Evolutionary conservation across 2,888 invertebrate genomes (phyloP), one percentile per base, ranked within the genome.

Genomic region (Thysanoteuthis rhombus): DNA sequence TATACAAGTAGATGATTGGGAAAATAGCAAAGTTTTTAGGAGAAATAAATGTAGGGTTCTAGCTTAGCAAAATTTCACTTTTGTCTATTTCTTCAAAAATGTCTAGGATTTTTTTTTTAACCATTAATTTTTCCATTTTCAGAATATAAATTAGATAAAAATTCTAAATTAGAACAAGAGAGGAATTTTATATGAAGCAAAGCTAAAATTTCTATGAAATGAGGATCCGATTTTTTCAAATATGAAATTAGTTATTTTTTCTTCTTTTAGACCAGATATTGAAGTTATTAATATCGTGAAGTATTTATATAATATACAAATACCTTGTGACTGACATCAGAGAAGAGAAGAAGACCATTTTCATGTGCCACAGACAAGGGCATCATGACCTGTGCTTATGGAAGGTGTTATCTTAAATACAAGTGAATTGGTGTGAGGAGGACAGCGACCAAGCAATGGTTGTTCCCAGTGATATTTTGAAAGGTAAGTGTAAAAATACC

Each of bases 291-390:
- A 58, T 8, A n/a, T 75, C 8, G 6, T 36, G 36, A n/a, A 1
- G 36, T 75, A 8, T n/a, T 36, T 75, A n/a, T 75, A 75, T 16
- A 36, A 75, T 75, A 75, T 36, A 36, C n/a, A 75, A 75, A 75
- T 75, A 75, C 75, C 75, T 75, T 75, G 75, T 75, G 36, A 75
- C 16, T 36, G 75, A 19, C 75, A 75, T 75, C 75, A 75, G 75
- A 75, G 75, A 75, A 75, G 75, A 75, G 75, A 75, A 58, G 58
- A 28, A 75, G 75, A 36, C 75, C 75, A 36, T 75, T 75, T 36
- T 75, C n/a, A 75, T 75, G n/a, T n/a, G 75, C 75, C 75, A 75
- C 75, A 75, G n/a, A 75, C 75, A n/a, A 75, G 75, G 75, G 75
- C 75, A 75, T 75, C 75, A 36, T 75, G 75, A 75, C 75, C 75